Base-by-base conservation (phyloP, 2,888 invertebrate genomes). In the Synanthedon tipuliformis region DNA sequence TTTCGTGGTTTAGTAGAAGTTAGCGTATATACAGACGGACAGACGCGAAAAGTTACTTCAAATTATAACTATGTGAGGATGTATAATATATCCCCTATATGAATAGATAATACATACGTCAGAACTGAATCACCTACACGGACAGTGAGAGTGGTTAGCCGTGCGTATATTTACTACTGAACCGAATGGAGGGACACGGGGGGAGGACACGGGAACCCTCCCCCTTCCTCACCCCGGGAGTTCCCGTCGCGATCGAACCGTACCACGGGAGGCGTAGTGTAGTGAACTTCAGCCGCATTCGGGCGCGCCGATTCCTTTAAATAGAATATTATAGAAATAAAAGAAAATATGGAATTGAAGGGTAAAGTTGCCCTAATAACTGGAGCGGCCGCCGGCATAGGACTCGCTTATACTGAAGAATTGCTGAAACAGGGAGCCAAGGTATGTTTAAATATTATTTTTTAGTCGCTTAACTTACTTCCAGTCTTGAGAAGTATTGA, bases 331-430 rank as follows among this genome's bases (percentile, higher is more conserved):
- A 52, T 45, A 64, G 62, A 65, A 61, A 52, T 60, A 65, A 58
- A 64, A 59, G 52, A 65, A 58, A 64, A 59, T 52, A 93, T 93
- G 92, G 93, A 93, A 70, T 76, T 93, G 58, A 92, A 92, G 76
- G 92, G 92, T 59, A 92, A 92, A 78, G 92, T 93, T 55, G 93
- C 91, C 50, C 78, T 93, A 57, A 90, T 93, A 54, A 93, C 93
- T 27, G 93, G 93, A 40, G 93, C 91, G 51, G 93, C 92, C 13
- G 90, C 91, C 51, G 93, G 93, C 54, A 91, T 93, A 61, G 94
- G 93, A 1, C 88, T 90, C 56, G 90, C 92, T n/a, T 93, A 91
- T 66, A 91, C 90, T 64, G 91, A 92, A 62, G 93, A 93, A 68
- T 72, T 94, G 50, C 84, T 93, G 56, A 91, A 90, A 66, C 90